These are phyloP conservation scores for Myripristis jacobus DNA, from an alignment of 2,797 vertebrate genomes.

Conservation along the genomic window DNA sequence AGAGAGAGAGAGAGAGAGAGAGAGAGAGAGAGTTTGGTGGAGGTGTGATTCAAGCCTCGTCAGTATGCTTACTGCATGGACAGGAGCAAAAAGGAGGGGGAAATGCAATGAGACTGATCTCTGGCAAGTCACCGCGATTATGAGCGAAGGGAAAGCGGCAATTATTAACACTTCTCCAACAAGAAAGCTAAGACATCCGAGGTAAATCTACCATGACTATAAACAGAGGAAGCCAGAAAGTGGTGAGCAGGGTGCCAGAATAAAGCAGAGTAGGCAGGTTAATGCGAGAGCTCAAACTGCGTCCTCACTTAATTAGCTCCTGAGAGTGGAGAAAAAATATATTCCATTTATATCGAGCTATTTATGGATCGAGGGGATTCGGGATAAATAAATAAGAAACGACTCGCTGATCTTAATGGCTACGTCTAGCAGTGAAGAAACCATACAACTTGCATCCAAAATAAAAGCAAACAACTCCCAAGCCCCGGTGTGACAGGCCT, in stretches of 20 bases:
- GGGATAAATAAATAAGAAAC: conserved; percentile 56
- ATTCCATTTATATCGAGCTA: conserved; percentile 39
- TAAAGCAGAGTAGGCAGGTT: conserved; percentile 63
- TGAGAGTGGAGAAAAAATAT: conserved; percentile 43
- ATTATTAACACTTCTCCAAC: conserved; percentile 32
- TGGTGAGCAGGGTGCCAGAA: conserved; percentile 30
- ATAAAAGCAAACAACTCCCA: conserved; percentile 6
- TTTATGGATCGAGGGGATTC: conserved; percentile 18
- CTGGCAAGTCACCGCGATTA: conserved; percentile 53
- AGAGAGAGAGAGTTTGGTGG: no score
- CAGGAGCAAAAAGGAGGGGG: conserved; percentile 21
- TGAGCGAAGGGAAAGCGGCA: conserved; percentile 33
- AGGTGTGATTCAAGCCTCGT: neutral
- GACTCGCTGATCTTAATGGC: conserved; percentile 37
- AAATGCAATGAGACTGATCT: conserved; percentile 46
- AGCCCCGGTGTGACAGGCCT: conserved; percentile 22
- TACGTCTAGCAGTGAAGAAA: conserved; percentile 14
- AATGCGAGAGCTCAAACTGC: conserved; percentile 55
- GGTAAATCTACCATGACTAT: conserved; percentile 61
- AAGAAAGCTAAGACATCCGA: conserved; percentile 50
- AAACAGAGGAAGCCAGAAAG: conserved; percentile 51
- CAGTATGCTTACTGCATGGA: neutral
- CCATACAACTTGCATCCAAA: conserved; percentile 40
- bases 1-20: no score
- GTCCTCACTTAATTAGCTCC: conserved; percentile 62